phyloP scores from a whole-genome alignment of 2,113 vertebrate species.

The Opisthocomus hoazin region DNA sequence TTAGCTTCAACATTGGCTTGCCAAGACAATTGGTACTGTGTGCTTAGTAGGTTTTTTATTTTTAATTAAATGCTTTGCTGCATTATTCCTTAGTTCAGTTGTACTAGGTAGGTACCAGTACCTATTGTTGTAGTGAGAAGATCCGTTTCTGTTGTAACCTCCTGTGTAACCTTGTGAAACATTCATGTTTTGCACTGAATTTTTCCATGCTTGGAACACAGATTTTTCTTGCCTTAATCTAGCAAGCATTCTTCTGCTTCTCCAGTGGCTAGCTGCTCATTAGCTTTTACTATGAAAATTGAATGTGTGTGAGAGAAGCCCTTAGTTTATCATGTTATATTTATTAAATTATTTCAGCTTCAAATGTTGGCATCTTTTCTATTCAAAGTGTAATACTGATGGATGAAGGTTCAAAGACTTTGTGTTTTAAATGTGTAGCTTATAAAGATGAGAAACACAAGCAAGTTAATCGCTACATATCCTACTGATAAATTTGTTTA shows the following conservation, averaged over 20 bases:
- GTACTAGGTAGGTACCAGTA: neutral
- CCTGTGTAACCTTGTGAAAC: neutral
- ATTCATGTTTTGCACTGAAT: neutral
- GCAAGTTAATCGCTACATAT: neutral
- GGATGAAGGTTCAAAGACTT: neutral
- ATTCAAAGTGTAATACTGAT: neutral
- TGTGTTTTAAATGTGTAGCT: neutral
- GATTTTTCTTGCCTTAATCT: neutral
- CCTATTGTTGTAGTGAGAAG: neutral
- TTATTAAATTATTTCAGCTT: neutral
- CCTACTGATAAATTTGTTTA: neutral
- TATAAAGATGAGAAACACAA: neutral
- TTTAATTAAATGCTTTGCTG: neutral
- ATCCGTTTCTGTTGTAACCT: conserved; percentile 5
- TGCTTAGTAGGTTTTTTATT: neutral
- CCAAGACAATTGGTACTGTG: neutral
- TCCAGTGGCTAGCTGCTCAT: neutral
- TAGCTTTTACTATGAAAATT: neutral
- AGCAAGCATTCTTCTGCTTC: neutral
- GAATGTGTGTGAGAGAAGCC: neutral
- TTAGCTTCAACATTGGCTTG: neutral
- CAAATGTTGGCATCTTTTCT: neutral
- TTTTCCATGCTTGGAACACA: conserved; percentile 11
- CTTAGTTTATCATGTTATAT: neutral
- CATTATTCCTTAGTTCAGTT: neutral